Base-by-base conservation (phyloP, 2,888 invertebrate genomes). In the Acrobasis consociella region DNA sequence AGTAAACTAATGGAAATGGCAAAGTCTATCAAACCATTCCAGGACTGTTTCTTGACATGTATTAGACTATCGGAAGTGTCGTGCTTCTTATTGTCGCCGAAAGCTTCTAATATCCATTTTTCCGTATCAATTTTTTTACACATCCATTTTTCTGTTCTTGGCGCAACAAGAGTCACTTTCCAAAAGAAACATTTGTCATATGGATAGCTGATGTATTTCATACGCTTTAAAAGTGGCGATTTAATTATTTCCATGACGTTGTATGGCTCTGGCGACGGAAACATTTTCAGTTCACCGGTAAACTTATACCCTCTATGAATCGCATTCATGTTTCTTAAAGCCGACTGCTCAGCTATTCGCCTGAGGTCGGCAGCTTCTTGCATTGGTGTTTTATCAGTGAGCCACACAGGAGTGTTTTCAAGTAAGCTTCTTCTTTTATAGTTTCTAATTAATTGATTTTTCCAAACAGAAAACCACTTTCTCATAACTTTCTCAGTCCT, bases 151-250 rank as follows among this genome's bases (percentile, higher is more conserved):
- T 78, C 77, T 58, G 86, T 71, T 67, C 93, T 88, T 1, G 95
- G 94, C 62, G 94, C 88, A 9, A 94, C 93, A 59, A 95, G 77
- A 7, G 94, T 91, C 42, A 95, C 78, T 84, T 95, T 95, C 95
- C 95, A 95, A 79, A 91, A 79, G 78, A 88, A 81, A 73, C 85
- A 84, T 80, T 87, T 85, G 72, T 88, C 78, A 75, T 91, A 78
- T 69, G 80, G 87, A 77, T 85, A 91, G 72, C 72, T 84, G 58
- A 86, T 93, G 85, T 85, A 92, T 82, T 84, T 93, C 91, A 82
- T 93, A 59, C 82, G 93, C 86, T 78, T 91, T 65, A 87, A 80
- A 71, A 86, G 82, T 66, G 81, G 86, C 65, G 82, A 91, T 72
- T 82, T 91, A 76, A 84, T 94, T 71, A 78, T 89, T 83, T 83